Evolutionary conservation across 2,888 invertebrate species (phyloP), one percentile per base, ranked within the genome.

Genomic region (Achlya flavicornis): DNA sequence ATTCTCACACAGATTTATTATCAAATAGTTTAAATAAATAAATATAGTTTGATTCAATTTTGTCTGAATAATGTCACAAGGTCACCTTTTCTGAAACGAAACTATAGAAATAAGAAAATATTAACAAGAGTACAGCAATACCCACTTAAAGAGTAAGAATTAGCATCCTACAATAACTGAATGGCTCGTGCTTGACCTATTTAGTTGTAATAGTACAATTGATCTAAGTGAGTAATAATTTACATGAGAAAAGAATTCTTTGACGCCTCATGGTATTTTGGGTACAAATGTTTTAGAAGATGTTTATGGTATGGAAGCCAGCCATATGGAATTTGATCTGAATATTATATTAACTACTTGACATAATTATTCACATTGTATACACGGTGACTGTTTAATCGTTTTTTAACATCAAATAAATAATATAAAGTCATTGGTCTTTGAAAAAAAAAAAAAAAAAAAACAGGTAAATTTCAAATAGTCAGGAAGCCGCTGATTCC

Each of bases 191-290:
- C 81, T 84, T 81, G 83, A 84, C 85, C 84, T 73, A 80, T 80
- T 81, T 85, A 69, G 65, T 66, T 66, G 64, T 67, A 11, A 41
- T 59, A 41, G 53, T 61, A 81, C 84, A 83, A 83, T 79, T 75
- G 77, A 64, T 73, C n/a, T 69, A 77, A 75, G 75, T 77, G 78
- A 73, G 76, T 76, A 75, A 77, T 78, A 75, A 84, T 85, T 85
- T 78, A 76, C 84, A 84, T 85, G 72, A 80, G 75, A 85, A 84
- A 81, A 78, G 79, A 80, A 81, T 79, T 79, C 79, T 75, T 76
- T 75, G 64, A 58, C 61, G 64, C 70, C 71, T 69, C 70, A 71
- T 66, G 57, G 63, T 69, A 65, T 69, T 71, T 68, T 64, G 41
- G 63, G 63, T 57, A 48, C 35, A 5, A 61, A 59, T 61, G 46